Percentiles rank a stretch among this genome's conserved stretches.
phyloP scores from a whole-genome alignment of 2,797 vertebrate genomes.

The Paramormyrops hopkinsi region DNA sequence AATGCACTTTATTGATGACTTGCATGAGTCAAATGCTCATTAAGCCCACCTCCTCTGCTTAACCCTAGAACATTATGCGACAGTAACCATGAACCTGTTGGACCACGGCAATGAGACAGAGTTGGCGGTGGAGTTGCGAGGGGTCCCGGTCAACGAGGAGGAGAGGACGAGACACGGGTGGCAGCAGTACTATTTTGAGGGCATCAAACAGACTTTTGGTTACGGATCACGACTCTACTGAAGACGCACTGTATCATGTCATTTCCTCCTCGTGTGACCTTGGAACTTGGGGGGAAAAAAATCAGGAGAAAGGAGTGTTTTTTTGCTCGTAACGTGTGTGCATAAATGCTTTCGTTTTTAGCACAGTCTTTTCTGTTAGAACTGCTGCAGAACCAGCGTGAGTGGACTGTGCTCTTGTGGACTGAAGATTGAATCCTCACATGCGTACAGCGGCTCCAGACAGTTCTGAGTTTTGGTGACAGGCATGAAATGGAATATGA shows the following conservation, averaged over 20 bases:
- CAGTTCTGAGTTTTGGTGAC: slow-evolving; percentile 15
- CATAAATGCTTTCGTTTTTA: slow-evolving; percentile 35
- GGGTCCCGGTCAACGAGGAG: slow-evolving; percentile 74
- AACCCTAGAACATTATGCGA: slow-evolving; percentile 73
- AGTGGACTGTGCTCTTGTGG: slow-evolving; percentile 31
- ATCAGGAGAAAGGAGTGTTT: neutral
- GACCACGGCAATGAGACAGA: slow-evolving; percentile 73
- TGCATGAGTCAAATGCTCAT: neutral
- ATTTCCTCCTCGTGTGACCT: neutral
- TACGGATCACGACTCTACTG: slow-evolving; percentile 71
- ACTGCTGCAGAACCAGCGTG: slow-evolving; percentile 22
- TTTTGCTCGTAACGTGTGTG: slow-evolving; percentile 24
- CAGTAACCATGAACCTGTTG: slow-evolving; percentile 66
- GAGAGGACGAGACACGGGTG: slow-evolving; percentile 83
- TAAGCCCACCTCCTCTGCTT: neutral
- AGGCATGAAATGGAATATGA: slow-evolving; percentile 24
- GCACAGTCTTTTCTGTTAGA: slow-evolving; percentile 26
- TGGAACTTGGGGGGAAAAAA: slow-evolving; percentile 22
- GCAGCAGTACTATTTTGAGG: slow-evolving; percentile 84
- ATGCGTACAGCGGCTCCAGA: neutral
- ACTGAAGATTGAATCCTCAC: slow-evolving; percentile 18
- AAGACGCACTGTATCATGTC: slow-evolving; percentile 27
- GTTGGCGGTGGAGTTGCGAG: slow-evolving; percentile 70
- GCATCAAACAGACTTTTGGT: slow-evolving; percentile 92
- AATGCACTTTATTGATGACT: neutral